These are phyloP conservation scores for Frieseomelitta varia DNA, from an alignment of 1,140 invertebrate genomes.

Conservation along the genomic window DNA sequence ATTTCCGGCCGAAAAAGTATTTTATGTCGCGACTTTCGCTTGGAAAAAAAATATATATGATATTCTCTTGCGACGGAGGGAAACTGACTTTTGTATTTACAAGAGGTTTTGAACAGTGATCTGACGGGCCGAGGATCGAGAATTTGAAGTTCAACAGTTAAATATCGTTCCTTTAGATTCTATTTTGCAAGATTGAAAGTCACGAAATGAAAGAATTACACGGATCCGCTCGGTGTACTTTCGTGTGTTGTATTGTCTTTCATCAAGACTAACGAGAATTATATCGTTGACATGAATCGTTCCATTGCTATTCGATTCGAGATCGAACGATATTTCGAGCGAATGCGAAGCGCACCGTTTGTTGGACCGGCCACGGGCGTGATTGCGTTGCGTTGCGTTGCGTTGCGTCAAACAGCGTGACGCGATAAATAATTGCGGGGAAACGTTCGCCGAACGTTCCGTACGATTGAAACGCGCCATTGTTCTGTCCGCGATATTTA, in stretches of 20 bases:
- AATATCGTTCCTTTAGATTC: no score
- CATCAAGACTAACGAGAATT: no score
- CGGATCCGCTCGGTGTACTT: no score
- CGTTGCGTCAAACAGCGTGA: conserved; percentile 16
- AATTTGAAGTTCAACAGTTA: no score
- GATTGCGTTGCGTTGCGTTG: conserved; percentile 25
- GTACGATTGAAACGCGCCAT: conserved; percentile 36
- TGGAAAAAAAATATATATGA: not conserved
- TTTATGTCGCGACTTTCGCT: not conserved
- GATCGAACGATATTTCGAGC: not conserved
- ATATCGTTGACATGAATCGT: no score
- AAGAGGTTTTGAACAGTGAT: not conserved
- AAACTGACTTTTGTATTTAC: no score
- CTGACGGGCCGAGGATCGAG: no score
- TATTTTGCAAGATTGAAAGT: no score
- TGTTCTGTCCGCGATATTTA: conserved; percentile 48
- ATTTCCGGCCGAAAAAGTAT: not conserved
- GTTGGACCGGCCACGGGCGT: not conserved
- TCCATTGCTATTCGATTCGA: not conserved
- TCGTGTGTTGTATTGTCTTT: no score
- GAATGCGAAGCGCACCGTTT: not conserved
- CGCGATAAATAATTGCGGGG: conserved; percentile 37
- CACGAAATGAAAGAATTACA: no score
- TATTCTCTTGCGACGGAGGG: no score
- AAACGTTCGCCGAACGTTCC: conserved; percentile 26